phyloP scores from a whole-genome alignment of 1,140 invertebrate species.

The Trichonephila clavata region DNA sequence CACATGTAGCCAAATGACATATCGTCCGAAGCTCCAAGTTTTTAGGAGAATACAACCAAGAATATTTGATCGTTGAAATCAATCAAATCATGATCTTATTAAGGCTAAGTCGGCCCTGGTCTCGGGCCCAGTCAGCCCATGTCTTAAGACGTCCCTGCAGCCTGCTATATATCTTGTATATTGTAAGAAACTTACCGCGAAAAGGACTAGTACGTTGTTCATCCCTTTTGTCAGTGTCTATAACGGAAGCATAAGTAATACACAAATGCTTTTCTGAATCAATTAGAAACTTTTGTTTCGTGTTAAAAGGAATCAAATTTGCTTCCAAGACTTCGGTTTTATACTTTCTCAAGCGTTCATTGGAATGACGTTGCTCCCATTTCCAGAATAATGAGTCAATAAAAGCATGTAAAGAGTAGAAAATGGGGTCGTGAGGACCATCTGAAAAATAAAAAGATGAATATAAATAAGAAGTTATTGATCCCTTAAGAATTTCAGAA shows the following conservation, averaged over 20 bases:
- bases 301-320: constrained; percentile 68
- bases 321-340: constrained; percentile 25
- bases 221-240: background rate
- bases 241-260: constrained; percentile 23
- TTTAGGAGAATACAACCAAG: too few species aligned
- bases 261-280: constrained; percentile 62
- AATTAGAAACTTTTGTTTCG: background rate
- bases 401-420: constrained; percentile 63
- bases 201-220: background rate
- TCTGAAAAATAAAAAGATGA: constrained; percentile 19
- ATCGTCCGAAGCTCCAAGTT: too few species aligned
- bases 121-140: too few species aligned
- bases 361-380: constrained; percentile 64
- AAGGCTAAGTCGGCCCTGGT: too few species aligned
- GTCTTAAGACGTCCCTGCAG: too few species aligned
- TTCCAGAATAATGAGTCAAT: constrained; percentile 74
- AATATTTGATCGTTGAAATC: too few species aligned
- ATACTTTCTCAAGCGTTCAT: background rate
- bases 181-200: background rate
- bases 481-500: background rate
- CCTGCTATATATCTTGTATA: too few species aligned
- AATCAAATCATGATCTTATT: too few species aligned
- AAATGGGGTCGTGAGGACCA: constrained; percentile 65
- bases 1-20: too few species aligned
- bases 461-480: background rate